Base-by-base conservation (phyloP, 2,113 vertebrate species). In the Origma solitaria region DNA sequence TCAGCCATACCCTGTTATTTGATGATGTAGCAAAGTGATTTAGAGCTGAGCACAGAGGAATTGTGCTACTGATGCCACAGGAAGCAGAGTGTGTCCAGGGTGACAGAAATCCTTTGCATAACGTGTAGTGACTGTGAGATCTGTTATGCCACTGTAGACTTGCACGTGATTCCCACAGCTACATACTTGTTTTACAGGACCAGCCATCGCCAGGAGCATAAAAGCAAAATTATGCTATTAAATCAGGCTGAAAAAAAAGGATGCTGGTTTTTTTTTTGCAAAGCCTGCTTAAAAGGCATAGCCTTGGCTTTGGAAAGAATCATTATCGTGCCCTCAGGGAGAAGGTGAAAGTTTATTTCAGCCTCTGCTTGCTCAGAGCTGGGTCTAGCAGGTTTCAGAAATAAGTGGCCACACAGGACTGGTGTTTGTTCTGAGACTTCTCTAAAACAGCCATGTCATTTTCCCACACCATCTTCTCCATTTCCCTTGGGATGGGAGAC, bases 21-120 rank as follows among this genome's bases (percentile, higher is more conserved):
- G 94, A 87, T 92, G 94, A 95, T 61, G 57, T 10, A 64, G 90
- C 88, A 94, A 83, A 92, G 88, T 84, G 27, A 88, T 87, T 92
- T 78, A 91, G 80, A 91, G 69, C 73, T 61, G 73, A 76, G 86
- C 38, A 86, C 40, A 82, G 82, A 76, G 38, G 69, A 83, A 91
- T 44, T 76, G 70, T 86, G 66, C 23, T 79, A 51, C 80, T 9
- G 77, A 72, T 90, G 88, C 65, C 49, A 78, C 10, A 70, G 85
- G 82, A 86, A 87, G 68, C 77, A 61, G 81, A 82, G 66, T 72
- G 88, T 90, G 94, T 75, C 77, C 85, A 62, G 44, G 58, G 56
- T 80, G 94, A 92, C 77, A 91, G 85, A 73, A 88, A 82, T 82
- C 60, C 79, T 82, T 83, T 90, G 68, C 79, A 37, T 76, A 76